Base-by-base conservation (phyloP, 2,888 invertebrate genomes). In the Catocala sponsa region DNA sequence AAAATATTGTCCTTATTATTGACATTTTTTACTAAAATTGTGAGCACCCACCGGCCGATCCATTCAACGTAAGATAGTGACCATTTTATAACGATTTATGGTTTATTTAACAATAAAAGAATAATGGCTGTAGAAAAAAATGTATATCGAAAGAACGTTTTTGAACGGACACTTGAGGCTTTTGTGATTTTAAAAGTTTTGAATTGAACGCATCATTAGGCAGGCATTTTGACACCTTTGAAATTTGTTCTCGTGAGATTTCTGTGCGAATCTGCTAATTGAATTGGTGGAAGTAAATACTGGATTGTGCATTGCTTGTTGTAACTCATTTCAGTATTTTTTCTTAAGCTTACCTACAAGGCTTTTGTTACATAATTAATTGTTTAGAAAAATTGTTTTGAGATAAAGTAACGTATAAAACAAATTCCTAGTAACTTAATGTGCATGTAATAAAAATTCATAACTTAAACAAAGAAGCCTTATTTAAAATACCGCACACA, bases 31-130 rank as follows among this genome's bases (percentile, higher is more conserved):
- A 69, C 81, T 79, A 74, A 83, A 81, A 76, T 75, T 75, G 74
- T 72, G 74, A 70, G 76, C 74, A 78, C 65, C 75, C 68, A 73
- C 59, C 69, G 73, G 72, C 71, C 72, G 74, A 69, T 72, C 86
- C 83, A 90, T 92, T 91, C 88, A 91, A 79, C 80, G 84, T 85
- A 83, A 80, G 79, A 87, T 83, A 84, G 82, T 88, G 90, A 85
- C 89, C 91, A 91, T 93, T 93, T 91, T 89, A 88, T 86, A 84
- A 92, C 87, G 91, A 94, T 94, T 94, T 94, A 94, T 94, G 89
- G 93, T 92, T 90, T 94, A 94, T 92, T 92, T 86, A 90, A 93
- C 93, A 92, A 94, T 91, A 90, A 91, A 89, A 88, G 89, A 84
- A 84, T 84, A 86, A 87, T 86, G 79, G 83, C 68, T 68, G 61